Evolutionary conservation across 2,113 vertebrate species (phyloP).

Genomic region (Platanista minor): DNA sequence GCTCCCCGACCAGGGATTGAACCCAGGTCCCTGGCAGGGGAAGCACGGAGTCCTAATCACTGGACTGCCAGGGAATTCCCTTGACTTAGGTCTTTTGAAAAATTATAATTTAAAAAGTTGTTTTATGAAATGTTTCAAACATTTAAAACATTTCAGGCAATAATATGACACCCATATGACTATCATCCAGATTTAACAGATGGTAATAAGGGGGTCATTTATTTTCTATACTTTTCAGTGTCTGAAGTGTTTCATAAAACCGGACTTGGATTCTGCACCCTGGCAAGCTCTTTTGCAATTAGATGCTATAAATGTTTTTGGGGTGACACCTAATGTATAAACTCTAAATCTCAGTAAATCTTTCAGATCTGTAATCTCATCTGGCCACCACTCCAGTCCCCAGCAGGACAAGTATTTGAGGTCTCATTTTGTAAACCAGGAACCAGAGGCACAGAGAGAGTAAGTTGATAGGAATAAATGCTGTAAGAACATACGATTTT

Average conservation of each 20-base stretch:
- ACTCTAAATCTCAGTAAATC: neutral
- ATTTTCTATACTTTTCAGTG: neutral
- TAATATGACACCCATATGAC: neutral
- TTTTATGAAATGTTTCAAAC: neutral
- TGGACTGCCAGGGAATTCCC: neutral
- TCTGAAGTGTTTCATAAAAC: neutral
- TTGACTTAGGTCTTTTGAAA: neutral
- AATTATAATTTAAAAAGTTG: neutral
- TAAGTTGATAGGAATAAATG: neutral
- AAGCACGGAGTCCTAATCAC: neutral
- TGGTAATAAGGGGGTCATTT: neutral
- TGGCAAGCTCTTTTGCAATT: neutral
- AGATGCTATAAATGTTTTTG: neutral
- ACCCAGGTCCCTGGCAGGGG: neutral
- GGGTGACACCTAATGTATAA: neutral
- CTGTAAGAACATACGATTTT: neutral
- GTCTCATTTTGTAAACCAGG: neutral
- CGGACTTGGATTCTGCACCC: neutral
- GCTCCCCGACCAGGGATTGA: neutral
- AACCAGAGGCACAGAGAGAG: neutral
- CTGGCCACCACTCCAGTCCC: neutral
- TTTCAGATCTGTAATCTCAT: neutral
- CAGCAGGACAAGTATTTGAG: neutral
- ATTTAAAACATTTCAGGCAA: neutral
- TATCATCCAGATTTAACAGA: neutral